Evolutionary conservation across 2,797 vertebrate species (phyloP), one percentile per base, ranked within the genome.

Genomic region (Alosa sapidissima): DNA sequence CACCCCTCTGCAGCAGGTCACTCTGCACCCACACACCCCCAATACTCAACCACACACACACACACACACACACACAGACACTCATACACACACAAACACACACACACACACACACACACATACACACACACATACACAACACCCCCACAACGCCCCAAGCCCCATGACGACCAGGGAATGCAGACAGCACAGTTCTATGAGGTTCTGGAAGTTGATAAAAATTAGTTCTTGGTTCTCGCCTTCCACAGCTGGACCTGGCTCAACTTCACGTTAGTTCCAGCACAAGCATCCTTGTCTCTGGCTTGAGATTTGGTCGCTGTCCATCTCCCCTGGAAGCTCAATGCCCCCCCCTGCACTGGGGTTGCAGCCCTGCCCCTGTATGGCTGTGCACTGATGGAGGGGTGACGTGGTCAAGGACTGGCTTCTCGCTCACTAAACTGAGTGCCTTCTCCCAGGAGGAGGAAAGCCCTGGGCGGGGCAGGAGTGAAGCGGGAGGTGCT

Each of bases 1-100:
- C 60, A 72, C 4, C 36, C 83, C 2, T 68, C 6, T 85, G 54
- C 82, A 65, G 48, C 55, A 72, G 68, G 78, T 51, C 83, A 78
- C 19, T 16, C 41, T 78, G 72, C 41, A 78, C 72, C 72, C 72
- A 78, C 41, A 2, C 72, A 45, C 72, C 72, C 41, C 41, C 41
- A 41, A 41, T 41, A 41, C 41, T 41, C 41, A 41, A 41, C 41
- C 41, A 2, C 41, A 41, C 41, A 41, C 41, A 41, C 41, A 41
- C 41, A 41, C 41, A 41, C 28, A n/a, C 49, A 49, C 6, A 1
- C 65, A 72, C 28, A 24, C 41, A 45, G 8, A 5, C 72, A 19
- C 72, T 16, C 72, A 6, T 7, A 72, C 28, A 24, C 41, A 45
- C 19, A 5, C 72, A 19, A 41, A 41, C 72, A 6, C 21, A 62